These are phyloP conservation scores for Melanogrammus aeglefinus DNA, from an alignment of 2,797 vertebrate species.

Conservation along the genomic window DNA sequence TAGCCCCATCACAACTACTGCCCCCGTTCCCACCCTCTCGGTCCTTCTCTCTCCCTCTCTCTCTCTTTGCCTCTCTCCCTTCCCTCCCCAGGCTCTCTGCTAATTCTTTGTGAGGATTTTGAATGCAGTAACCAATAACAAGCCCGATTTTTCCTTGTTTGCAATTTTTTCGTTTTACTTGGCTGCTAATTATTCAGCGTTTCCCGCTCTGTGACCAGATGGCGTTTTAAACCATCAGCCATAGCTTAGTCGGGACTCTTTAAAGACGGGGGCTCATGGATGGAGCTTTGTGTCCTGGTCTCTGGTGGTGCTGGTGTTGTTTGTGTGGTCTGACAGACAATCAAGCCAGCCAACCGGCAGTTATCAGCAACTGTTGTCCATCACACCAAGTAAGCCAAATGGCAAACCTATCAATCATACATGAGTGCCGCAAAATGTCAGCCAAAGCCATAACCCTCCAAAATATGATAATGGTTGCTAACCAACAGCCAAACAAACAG, in stretches of 20 bases:
- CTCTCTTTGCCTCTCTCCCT: not conserved
- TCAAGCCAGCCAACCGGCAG: not conserved
- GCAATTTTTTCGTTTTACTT: constrained; percentile 30
- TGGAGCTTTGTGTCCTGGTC: constrained; percentile 10
- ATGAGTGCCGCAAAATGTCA: not conserved
- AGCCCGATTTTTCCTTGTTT: too few relatives aligned
- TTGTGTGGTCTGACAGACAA: not conserved
- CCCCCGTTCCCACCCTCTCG: not conserved
- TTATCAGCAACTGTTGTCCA: not conserved
- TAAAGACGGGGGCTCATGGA: constrained; percentile 19
- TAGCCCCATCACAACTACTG: not conserved
- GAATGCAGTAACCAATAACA: constrained; percentile 39
- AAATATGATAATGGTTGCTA: not conserved
- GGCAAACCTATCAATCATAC: not conserved
- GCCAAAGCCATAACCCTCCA: not conserved
- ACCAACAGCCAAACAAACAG: not conserved
- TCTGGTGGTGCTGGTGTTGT: not conserved
- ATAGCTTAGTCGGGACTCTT: constrained; percentile 12
- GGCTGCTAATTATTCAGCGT: constrained; percentile 34
- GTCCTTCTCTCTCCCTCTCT: not conserved
- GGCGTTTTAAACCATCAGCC: constrained; percentile 20
- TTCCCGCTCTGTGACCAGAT: constrained; percentile 38
- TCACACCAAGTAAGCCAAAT: not conserved
- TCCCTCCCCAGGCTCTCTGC: not conserved
- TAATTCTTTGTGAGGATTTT: too few relatives aligned